Percentiles rank a stretch among this genome's conserved stretches.
phyloP scores from a whole-genome alignment of 2,797 vertebrate species.

The Gobio occitaniae region DNA sequence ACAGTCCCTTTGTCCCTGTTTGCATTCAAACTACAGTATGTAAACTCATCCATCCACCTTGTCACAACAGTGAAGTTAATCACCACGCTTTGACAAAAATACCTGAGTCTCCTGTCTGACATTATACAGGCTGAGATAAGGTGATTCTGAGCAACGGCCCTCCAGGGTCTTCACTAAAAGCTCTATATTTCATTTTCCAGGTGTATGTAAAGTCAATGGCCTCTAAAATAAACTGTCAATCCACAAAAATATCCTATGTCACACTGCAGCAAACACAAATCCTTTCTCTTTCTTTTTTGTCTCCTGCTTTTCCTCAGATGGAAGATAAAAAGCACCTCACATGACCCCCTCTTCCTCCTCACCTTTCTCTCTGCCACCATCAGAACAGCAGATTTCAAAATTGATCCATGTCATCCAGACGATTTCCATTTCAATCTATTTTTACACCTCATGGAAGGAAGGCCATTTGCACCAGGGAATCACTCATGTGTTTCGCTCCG shows the following conservation, averaged over 20 bases:
- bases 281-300: constrained; percentile 56
- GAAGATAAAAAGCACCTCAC: constrained; percentile 62
- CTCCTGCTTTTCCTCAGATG: constrained; percentile 38
- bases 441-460: constrained; percentile 58
- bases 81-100: constrained; percentile 27
- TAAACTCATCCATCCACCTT: constrained; percentile 36
- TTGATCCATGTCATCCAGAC: constrained; percentile 77
- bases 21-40: not conserved
- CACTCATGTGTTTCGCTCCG: constrained; percentile 48
- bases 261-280: constrained; percentile 66
- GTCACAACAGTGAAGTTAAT: constrained; percentile 41
- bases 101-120: constrained; percentile 35
- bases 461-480: constrained; percentile 62
- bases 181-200: constrained; percentile 70
- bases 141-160: constrained; percentile 53
- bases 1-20: too few species aligned
- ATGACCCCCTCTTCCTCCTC: constrained; percentile 50
- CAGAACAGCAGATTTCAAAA: constrained; percentile 75
- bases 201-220: constrained; percentile 83
- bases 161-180: constrained; percentile 61
- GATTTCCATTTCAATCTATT: constrained; percentile 78
- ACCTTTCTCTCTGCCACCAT: constrained; percentile 46
- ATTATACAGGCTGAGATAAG: constrained; percentile 52
- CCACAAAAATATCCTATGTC: constrained; percentile 65
- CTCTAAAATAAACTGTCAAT: constrained; percentile 86